Conservation (phyloP, 1,140 invertebrate genomes). For the Drosophila lacertosa region DNA sequence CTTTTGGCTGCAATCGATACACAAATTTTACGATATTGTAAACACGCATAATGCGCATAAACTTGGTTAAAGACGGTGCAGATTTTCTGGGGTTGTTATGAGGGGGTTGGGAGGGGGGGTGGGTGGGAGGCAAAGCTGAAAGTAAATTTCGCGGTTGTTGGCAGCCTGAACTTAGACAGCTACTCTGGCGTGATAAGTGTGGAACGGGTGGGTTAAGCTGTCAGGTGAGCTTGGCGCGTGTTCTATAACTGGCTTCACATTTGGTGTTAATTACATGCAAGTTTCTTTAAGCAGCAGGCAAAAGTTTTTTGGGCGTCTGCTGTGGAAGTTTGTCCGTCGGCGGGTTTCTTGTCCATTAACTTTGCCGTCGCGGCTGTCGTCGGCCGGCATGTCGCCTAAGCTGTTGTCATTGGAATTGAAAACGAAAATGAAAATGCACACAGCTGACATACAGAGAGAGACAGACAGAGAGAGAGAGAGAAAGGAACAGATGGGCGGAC, state of each 20-base stretch:
- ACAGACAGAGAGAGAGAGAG: no score
- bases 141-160: slow-evolving; percentile 34
- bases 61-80: slow-evolving; percentile 26
- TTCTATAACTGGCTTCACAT: slow-evolving; percentile 52
- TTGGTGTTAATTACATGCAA: slow-evolving; percentile 80
- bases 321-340: no score
- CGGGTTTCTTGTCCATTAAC: slow-evolving; percentile 75
- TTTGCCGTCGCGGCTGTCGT: slow-evolving; percentile 51
- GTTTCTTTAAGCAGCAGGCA: slow-evolving; percentile 59
- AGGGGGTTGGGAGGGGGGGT: neutral
- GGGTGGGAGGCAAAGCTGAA: slow-evolving; percentile 8
- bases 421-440: slow-evolving; percentile 72
- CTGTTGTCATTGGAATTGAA: slow-evolving; percentile 80
- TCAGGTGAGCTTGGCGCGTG: neutral
- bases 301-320: slow-evolving; percentile 59
- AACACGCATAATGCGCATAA: slow-evolving; percentile 74
- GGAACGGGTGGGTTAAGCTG: neutral
- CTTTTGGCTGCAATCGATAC: slow-evolving; percentile 51
- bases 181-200: no score
- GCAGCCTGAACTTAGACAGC: slow-evolving; percentile 11
- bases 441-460: slow-evolving; percentile 81
- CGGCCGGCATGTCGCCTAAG: slow-evolving; percentile 71
- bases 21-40: slow-evolving; percentile 79
- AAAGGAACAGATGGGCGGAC: neutral
- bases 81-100: no score